Conservation (phyloP, 2,888 invertebrate genomes). For the Bugulina stolonifera region DNA sequence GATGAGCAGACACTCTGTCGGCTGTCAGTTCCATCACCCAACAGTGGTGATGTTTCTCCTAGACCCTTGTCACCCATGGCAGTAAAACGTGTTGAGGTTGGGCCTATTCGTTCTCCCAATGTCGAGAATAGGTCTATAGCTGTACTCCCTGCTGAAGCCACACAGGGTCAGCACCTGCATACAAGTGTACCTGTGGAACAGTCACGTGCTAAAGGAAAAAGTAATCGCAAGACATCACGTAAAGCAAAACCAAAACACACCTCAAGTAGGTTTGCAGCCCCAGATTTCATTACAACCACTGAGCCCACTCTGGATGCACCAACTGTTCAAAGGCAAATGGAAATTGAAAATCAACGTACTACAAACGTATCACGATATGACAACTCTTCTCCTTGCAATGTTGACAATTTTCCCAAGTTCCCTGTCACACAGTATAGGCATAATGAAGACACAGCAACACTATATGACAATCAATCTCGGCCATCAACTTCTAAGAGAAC, state of each 20-base stretch:
- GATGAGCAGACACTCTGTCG: too few relatives aligned
- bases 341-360: background rate
- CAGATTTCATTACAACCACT: background rate
- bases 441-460: background rate
- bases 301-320: background rate
- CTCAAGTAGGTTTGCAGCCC: background rate
- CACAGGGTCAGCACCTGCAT: too few relatives aligned
- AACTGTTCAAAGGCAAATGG: background rate
- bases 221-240: background rate
- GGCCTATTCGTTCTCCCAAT: background rate
- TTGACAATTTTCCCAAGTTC: background rate
- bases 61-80: background rate
- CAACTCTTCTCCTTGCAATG: background rate
- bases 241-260: background rate
- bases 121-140: background rate
- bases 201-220: too few relatives aligned
- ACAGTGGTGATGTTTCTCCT: background rate
- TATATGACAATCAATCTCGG: background rate
- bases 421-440: background rate
- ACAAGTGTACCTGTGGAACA: background rate
- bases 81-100: background rate
- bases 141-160: too few relatives aligned
- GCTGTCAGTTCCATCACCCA: background rate
- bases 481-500: background rate
- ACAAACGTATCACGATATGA: slow-evolving; percentile 11